Percentiles rank a stretch among this genome's conserved stretches.
Conservation (phyloP, 2,888 invertebrate species). For the Acronicta leporina region DNA sequence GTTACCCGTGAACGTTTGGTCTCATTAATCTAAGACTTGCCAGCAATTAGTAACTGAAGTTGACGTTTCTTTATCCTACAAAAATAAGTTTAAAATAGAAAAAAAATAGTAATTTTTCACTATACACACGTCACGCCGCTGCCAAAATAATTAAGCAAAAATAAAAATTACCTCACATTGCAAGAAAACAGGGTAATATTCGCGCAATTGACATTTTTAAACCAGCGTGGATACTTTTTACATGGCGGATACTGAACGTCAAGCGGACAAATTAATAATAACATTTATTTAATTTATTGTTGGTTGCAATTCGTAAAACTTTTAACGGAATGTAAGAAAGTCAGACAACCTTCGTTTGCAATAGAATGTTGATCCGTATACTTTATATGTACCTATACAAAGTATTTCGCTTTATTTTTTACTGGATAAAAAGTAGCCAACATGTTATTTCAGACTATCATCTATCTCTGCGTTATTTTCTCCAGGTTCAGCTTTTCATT, state of each 20-base stretch:
- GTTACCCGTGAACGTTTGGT: conserved; percentile 28
- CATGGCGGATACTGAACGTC: conserved; percentile 21
- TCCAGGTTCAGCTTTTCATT: too few relatives aligned
- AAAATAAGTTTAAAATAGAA: conserved; percentile 29
- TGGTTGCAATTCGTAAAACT: conserved; percentile 14
- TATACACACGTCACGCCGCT: conserved; percentile 55
- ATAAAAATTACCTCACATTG: conserved; percentile 62
- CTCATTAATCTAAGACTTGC: conserved; percentile 65
- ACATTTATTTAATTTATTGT: conserved; percentile 17
- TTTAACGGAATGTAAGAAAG: conserved; percentile 4
- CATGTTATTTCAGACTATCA: too few relatives aligned
- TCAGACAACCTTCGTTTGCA: too few relatives aligned
- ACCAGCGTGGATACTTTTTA: conserved; percentile 19
- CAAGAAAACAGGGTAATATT: conserved; percentile 21
- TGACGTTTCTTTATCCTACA: conserved; percentile 35
- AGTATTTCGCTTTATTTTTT: too few relatives aligned
- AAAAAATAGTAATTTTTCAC: conserved; percentile 64
- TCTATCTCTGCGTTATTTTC: too few relatives aligned
- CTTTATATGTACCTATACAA: too few relatives aligned
- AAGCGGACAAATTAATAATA: conserved; percentile 21
- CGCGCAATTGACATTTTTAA: conserved; percentile 25
- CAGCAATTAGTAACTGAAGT: conserved; percentile 61
- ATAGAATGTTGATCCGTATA: too few relatives aligned
- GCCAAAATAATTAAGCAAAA: conserved; percentile 65
- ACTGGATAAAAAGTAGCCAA: too few relatives aligned